phyloP scores from a whole-genome alignment of 2,113 vertebrate species.

The Pangasianodon gigas region DNA sequence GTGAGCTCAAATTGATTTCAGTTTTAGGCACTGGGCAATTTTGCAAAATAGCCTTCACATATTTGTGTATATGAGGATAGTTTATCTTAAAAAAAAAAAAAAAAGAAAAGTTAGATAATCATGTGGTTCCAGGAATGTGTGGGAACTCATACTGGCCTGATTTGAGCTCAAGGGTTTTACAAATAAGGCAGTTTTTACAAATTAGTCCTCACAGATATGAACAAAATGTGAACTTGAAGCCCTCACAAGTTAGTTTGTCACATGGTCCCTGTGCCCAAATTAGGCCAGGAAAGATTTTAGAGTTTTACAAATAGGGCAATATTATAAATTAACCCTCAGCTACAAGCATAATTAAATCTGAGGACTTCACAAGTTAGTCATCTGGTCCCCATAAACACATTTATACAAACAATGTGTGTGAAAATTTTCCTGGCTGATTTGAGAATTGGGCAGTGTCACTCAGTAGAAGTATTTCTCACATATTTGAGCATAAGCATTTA shows the following conservation, averaged over 20 bases:
- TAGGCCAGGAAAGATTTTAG: not conserved
- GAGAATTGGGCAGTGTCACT: not conserved
- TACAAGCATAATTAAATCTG: not conserved
- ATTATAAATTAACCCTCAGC: not conserved
- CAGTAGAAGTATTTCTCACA: not conserved
- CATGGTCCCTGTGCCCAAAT: not conserved
- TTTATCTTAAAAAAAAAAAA: not conserved
- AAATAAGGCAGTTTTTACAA: conserved; percentile 9
- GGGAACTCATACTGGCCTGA: not conserved
- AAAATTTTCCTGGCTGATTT: not conserved
- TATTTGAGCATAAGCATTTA: not conserved
- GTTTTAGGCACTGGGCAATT: not conserved
- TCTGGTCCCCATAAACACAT: not conserved
- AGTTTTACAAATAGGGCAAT: not conserved
- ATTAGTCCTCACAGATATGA: not conserved
- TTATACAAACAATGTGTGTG: not conserved
- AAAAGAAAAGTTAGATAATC: not conserved
- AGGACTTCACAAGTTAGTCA: not conserved
- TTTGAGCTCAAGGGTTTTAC: conserved; percentile 1
- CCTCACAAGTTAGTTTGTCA: not conserved
- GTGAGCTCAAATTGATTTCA: not conserved
- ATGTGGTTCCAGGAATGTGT: conserved; percentile 10
- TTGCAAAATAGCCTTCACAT: not conserved
- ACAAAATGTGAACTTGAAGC: conserved; percentile 2
- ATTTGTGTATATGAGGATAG: not conserved